Evolutionary conservation across 2,888 invertebrate genomes (phyloP).

Genomic region (Cerastis leucographa): DNA sequence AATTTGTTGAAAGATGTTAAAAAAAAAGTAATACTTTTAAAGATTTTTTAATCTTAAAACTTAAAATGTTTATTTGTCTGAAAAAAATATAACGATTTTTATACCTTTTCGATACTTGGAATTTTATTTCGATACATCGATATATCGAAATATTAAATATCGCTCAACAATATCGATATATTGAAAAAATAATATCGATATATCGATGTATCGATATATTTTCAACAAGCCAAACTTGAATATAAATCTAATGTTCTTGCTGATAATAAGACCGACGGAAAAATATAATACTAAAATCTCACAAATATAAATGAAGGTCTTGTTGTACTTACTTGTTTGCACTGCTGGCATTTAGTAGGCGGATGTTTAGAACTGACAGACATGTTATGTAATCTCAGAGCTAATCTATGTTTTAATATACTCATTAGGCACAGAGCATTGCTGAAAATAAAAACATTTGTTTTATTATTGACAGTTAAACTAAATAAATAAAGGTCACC

Average conservation of each 20-base stretch:
- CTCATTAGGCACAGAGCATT: conserved; percentile 90
- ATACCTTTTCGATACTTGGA: no score
- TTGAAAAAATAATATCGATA: no score
- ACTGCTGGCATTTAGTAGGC: conserved; percentile 83
- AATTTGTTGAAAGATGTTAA: no score
- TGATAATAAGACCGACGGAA: not conserved
- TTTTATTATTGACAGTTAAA: not conserved
- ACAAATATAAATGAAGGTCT: not conserved
- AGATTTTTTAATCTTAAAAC: no score
- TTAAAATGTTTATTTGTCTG: no score
- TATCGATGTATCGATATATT: no score
- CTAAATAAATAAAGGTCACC: not conserved
- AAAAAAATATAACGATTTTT: no score
- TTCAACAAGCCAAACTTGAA: no score
- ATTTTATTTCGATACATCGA: no score
- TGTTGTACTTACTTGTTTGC: conserved; percentile 81
- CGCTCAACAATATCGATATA: no score
- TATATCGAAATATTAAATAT: no score
- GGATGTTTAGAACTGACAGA: conserved; percentile 83
- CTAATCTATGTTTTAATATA: conserved; percentile 89
- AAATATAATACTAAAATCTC: not conserved
- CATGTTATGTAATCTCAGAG: conserved; percentile 88
- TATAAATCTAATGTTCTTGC: not conserved
- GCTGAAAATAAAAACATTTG: conserved; percentile 78
- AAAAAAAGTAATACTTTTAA: no score